phyloP scores from a whole-genome alignment of 2,888 invertebrate species.

The Itoplectis maculator region DNA sequence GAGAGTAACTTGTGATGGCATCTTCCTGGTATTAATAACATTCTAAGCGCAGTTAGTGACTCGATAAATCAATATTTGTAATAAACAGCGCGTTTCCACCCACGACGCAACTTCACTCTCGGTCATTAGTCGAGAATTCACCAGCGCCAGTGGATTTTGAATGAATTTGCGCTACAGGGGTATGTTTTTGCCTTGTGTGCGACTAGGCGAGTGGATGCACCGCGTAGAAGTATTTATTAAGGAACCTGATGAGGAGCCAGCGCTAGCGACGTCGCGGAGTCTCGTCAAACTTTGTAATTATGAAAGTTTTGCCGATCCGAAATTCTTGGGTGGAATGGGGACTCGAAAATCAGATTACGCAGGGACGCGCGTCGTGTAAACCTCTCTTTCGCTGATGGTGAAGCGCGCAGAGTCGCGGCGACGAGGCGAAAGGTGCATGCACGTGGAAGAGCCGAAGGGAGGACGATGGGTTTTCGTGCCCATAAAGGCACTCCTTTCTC shows the following conservation, averaged over 20 bases:
- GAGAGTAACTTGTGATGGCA: neutral
- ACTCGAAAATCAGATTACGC: slow-evolving; percentile 71
- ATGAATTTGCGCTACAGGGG: neutral
- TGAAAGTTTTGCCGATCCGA: slow-evolving; percentile 73
- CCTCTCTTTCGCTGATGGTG: slow-evolving; percentile 10
- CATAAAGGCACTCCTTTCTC: neutral
- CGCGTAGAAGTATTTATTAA: slow-evolving; percentile 26
- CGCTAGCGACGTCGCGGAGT: slow-evolving; percentile 41
- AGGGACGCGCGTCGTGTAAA: slow-evolving; percentile 28
- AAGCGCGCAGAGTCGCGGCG: neutral
- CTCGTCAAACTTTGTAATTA: slow-evolving; percentile 77
- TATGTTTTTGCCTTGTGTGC: slow-evolving; percentile 20
- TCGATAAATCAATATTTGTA: neutral
- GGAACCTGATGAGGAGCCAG: slow-evolving; percentile 44
- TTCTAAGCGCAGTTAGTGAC: neutral
- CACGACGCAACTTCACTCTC: neutral
- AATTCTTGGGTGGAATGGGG: slow-evolving; percentile 71
- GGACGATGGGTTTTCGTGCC: neutral
- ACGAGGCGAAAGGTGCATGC: slow-evolving; percentile 30
- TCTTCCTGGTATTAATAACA: neutral
- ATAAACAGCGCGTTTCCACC: neutral
- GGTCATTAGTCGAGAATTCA: neutral
- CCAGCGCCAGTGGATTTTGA: no score
- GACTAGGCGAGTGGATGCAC: slow-evolving; percentile 9
- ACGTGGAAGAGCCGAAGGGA: slow-evolving; percentile 27